Evolutionary conservation across 2,888 invertebrate species (phyloP).

Genomic region (Dynastes maya): DNA sequence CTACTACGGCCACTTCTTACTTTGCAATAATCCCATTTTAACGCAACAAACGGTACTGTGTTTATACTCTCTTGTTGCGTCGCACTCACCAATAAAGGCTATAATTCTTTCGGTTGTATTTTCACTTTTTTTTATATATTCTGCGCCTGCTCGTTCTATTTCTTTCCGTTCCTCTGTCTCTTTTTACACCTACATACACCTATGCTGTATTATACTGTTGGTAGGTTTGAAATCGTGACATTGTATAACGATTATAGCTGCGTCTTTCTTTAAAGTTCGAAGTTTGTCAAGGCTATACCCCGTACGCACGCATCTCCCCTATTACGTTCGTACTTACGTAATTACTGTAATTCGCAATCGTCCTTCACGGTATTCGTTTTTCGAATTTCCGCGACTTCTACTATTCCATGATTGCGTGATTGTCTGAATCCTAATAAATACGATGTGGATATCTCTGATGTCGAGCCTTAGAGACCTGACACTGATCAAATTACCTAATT

Average conservation of each 20-base stretch:
- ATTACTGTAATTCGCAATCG: slow-evolving; percentile 29
- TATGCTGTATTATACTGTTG: neutral
- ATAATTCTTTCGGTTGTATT: slow-evolving; percentile 26
- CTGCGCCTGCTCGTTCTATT: neutral
- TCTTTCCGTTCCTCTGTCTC: neutral
- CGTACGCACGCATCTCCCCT: neutral
- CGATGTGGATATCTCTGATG: no score
- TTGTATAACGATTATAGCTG: slow-evolving; percentile 16
- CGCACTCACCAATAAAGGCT: slow-evolving; percentile 11
- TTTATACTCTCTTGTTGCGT: neutral
- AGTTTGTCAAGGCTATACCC: slow-evolving; percentile 12
- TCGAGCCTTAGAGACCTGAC: no score
- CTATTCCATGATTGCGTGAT: neutral
- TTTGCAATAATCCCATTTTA: slow-evolving; percentile 42
- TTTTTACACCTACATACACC: neutral
- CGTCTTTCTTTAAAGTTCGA: slow-evolving; percentile 14
- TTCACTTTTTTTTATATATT: slow-evolving; percentile 34
- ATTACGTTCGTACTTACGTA: neutral
- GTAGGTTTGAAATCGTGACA: slow-evolving; percentile 1
- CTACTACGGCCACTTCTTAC: slow-evolving; percentile 23
- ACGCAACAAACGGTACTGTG: slow-evolving; percentile 35
- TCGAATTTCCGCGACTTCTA: slow-evolving; percentile 1
- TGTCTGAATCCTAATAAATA: neutral
- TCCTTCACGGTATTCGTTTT: slow-evolving; percentile 19
- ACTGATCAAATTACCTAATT: no score